Conservation (phyloP, 2,888 invertebrate genomes). For the Cecidostiba fungosa region DNA sequence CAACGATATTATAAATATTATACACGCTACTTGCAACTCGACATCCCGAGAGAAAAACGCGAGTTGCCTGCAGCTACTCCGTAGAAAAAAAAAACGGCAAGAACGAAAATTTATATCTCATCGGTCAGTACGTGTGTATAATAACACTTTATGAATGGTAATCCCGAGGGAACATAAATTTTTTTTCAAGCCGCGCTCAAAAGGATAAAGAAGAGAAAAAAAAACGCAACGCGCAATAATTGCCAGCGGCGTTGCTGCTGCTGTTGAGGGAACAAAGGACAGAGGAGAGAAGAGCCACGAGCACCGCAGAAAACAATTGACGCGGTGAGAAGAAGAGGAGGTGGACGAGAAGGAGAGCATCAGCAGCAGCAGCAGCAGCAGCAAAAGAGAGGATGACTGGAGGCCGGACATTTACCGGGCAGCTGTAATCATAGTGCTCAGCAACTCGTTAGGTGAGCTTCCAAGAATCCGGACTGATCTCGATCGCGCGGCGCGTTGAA, state of each 20-base stretch:
- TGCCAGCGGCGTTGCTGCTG: conserved; percentile 23
- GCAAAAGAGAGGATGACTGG: conserved; percentile 42
- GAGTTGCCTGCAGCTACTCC: not conserved
- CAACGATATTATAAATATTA: not conserved
- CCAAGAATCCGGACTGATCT: conserved; percentile 62
- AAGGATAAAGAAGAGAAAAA: not conserved
- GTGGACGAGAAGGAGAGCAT: conserved; percentile 27
- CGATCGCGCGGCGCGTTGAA: conserved; percentile 64
- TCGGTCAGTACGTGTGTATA: conserved; percentile 40
- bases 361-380: not conserved
- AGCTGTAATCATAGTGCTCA: conserved; percentile 68
- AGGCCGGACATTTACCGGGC: conserved; percentile 55
- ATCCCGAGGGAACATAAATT: conserved; percentile 43
- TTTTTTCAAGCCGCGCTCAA: conserved; percentile 15
- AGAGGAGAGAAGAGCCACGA: not conserved
- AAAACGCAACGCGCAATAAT: conserved; percentile 21
- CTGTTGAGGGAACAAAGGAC: conserved; percentile 44
- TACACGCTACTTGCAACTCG: not conserved
- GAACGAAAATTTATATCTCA: conserved; percentile 52
- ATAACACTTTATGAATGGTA: conserved; percentile 55
- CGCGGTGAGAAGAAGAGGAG: not conserved
- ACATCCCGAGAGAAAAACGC: not conserved
- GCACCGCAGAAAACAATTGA: conserved; percentile 48
- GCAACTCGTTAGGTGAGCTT: conserved; percentile 69
- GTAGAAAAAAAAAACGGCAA: not conserved